phyloP scores from a whole-genome alignment of 1,140 invertebrate species.

The Ceratina australensis region DNA sequence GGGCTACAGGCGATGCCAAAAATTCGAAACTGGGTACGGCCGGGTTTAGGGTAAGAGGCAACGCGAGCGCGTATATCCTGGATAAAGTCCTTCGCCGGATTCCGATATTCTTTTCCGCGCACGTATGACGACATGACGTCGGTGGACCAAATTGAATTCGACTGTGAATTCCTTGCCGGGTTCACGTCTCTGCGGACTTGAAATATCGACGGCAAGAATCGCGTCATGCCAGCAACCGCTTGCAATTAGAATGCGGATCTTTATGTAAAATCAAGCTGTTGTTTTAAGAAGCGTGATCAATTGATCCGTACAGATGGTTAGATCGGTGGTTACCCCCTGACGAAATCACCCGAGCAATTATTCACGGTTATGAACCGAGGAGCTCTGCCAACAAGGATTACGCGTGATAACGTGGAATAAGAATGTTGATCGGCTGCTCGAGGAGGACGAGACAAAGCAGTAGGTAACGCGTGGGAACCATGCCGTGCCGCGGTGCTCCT shows the following conservation, averaged over 20 bases:
- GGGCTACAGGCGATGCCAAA: neutral
- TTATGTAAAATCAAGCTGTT: too few relatives aligned
- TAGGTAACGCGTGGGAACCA: conserved; percentile 23
- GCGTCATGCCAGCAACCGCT: neutral
- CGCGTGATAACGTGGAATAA: conserved; percentile 10
- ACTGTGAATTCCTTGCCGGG: conserved; percentile 28
- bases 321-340: too few relatives aligned
- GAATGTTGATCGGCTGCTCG: conserved; percentile 27
- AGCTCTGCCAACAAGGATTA: neutral
- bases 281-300: too few relatives aligned
- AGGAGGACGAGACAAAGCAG: neutral
- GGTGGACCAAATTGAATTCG: conserved; percentile 48
- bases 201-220: conserved; percentile 22
- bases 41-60: neutral
- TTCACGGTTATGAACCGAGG: too few relatives aligned
- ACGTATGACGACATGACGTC: conserved; percentile 48
- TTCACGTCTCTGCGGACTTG: neutral
- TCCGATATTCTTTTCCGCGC: conserved; percentile 40
- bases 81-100: neutral
- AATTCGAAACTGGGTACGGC: neutral
- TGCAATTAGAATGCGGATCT: too few relatives aligned
- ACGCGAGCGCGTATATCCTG: conserved; percentile 16
- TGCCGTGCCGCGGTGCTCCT: neutral
- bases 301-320: too few relatives aligned
- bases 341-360: too few relatives aligned